These are phyloP conservation scores for Cacatua alba DNA, from an alignment of 2,113 vertebrate genomes.

Conservation along the genomic window DNA sequence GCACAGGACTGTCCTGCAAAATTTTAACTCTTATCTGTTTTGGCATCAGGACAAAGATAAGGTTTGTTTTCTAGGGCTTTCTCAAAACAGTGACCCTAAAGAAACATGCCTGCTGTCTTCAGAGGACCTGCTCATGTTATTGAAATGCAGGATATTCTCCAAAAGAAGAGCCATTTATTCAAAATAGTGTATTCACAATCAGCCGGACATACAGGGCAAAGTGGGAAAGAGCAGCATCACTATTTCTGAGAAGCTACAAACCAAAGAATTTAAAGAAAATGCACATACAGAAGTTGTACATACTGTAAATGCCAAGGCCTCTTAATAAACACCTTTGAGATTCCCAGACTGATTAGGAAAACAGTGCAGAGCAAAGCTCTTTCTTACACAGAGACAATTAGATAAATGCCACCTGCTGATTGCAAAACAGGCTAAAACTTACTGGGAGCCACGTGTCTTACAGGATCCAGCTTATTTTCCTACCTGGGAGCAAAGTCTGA, in stretches of 20 bases:
- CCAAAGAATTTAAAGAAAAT: background rate
- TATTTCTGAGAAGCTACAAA: background rate
- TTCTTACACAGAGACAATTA: background rate
- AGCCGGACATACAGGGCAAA: background rate
- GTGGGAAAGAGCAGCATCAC: background rate
- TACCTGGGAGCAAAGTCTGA: background rate
- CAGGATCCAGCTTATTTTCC: background rate
- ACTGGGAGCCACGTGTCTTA: rapidly evolving
- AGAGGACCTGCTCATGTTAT: background rate
- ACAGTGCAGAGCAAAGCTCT: background rate
- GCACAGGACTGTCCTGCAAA: background rate
- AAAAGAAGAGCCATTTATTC: background rate
- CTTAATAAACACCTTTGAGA: background rate
- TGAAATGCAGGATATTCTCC: background rate
- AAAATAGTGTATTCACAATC: background rate
- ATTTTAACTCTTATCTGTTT: background rate
- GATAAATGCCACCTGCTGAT: slow-evolving; percentile 12
- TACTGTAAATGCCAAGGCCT: background rate
- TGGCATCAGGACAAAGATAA: background rate
- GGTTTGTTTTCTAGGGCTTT: background rate
- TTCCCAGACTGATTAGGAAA: slow-evolving; percentile 7
- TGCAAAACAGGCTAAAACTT: background rate
- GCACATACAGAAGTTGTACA: background rate
- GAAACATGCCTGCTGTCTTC: background rate
- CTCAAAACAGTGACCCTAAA: background rate